Evolutionary conservation across 2,797 vertebrate genomes (phyloP).

Genomic region (Sitta carolinensis): DNA sequence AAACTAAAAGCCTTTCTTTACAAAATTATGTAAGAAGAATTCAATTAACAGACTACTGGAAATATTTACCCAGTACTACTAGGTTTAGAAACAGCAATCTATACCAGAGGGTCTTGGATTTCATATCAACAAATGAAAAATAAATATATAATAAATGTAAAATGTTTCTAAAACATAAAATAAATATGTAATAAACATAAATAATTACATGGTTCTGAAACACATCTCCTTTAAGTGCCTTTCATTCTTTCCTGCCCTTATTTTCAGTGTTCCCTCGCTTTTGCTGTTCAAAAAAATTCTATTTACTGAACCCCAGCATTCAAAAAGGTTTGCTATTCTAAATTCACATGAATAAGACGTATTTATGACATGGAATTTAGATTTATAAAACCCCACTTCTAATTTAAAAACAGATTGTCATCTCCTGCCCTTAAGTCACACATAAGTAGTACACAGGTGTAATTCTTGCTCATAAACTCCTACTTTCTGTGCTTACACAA

Average conservation of each 20-base stretch:
- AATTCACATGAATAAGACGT: not conserved
- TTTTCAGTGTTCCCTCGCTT: fast-evolving
- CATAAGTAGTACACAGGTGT: not conserved
- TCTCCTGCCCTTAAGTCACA: fast-evolving
- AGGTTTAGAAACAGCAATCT: not conserved
- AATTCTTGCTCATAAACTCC: not conserved
- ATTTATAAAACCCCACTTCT: not conserved
- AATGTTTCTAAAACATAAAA: not conserved
- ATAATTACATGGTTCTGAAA: not conserved
- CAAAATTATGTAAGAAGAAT: not conserved
- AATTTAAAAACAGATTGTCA: not conserved
- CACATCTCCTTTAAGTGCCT: not conserved
- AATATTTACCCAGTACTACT: not conserved
- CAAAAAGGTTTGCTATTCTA: not conserved
- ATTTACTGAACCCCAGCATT: not conserved
- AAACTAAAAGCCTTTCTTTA: not conserved
- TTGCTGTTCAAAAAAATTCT: not conserved
- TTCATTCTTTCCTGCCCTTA: not conserved
- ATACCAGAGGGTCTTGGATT: not conserved
- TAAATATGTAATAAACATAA: no score
- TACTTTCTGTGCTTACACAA: not conserved
- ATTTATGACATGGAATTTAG: not conserved
- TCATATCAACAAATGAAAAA: not conserved
- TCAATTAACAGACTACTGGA: not conserved
- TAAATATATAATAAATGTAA: not conserved